Evolutionary conservation across 2,888 invertebrate genomes (phyloP), one percentile per base, ranked within the genome.

Genomic region (Ypsolopha sequella): DNA sequence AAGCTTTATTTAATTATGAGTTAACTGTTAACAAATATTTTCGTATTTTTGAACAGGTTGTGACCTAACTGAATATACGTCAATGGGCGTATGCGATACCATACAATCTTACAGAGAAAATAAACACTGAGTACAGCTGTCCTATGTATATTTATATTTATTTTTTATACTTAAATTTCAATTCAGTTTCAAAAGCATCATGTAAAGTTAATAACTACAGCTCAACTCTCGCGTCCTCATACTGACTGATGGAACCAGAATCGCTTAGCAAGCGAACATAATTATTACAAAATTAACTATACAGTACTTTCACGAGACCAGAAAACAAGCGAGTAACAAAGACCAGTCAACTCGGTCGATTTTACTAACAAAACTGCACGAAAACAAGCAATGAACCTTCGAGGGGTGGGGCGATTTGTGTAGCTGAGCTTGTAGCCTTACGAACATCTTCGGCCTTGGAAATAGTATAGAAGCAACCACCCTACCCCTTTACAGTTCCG

Each of bases 1-100:
- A 86, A 85, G 86, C 86, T 86, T 85, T 86, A 86, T 86, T 85
- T 86, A 85, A 86, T 86, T 86, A 86, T 85, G 84, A 86, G 84
- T 85, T 86, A 55, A 55, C 55, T 55, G 53, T 55, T 54, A 86
- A 86, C 86, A 86, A 84, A 85, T 85, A 79, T 80, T 80, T 80
- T 80, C 80, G 79, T 80, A 80, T 80, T 81, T 85, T 82, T 79
- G 85, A 86, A 85, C 81, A 82, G 80, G 81, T 86, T 86, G 85
- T 86, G 85, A 85, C 86, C 80, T 80, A 86, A 85, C 81, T 78
- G 82, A 85, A 85, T 84, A 84, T 76, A 85, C 80, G 81, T 85
- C 76, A 76, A 76, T 78, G 77, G 76, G 79, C 76, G 65, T 78
- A 74, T 70, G 79, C 76, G 77, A 74, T 65, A 71, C 72, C 73